phyloP scores from a whole-genome alignment of 2,113 vertebrate species.

The Leptobrachium ailaonicum region DNA sequence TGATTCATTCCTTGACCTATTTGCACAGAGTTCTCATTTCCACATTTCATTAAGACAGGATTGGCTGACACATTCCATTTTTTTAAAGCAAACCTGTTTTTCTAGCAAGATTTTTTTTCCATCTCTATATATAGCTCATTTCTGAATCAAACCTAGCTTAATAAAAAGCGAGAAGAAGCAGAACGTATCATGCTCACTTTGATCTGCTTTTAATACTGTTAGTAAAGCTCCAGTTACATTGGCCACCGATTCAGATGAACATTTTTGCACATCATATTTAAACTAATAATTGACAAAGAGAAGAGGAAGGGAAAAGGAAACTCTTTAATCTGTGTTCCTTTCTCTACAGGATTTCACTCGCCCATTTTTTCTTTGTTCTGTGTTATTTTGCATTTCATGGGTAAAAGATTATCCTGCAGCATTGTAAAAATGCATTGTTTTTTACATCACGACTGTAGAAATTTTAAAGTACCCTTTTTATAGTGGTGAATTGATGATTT shows the following conservation, averaged over 20 bases:
- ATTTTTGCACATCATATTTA: neutral
- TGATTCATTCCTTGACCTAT: slow-evolving; percentile 22
- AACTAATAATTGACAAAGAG: neutral
- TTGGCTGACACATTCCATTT: slow-evolving; percentile 6
- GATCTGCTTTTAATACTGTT: slow-evolving; percentile 35
- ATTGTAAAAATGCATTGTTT: too few relatives aligned
- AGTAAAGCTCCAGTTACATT: slow-evolving; percentile 10
- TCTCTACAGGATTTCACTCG: too few relatives aligned
- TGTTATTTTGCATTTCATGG: too few relatives aligned
- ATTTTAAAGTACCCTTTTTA: too few relatives aligned
- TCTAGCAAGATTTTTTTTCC: slow-evolving; percentile 12
- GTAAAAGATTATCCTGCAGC: too few relatives aligned
- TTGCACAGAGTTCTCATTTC: slow-evolving; percentile 17
- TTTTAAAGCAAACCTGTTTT: slow-evolving; percentile 15
- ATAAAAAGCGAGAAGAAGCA: slow-evolving; percentile 3
- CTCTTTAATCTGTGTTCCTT: neutral
- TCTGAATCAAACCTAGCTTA: slow-evolving; percentile 23
- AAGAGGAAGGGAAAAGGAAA: neutral
- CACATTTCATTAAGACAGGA: slow-evolving; percentile 29
- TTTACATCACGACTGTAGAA: too few relatives aligned
- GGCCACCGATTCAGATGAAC: neutral
- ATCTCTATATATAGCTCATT: neutral
- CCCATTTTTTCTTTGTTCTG: too few relatives aligned
- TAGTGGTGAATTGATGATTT: too few relatives aligned
- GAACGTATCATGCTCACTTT: slow-evolving; percentile 18